These are phyloP conservation scores for Notolepis coatsorum DNA, from an alignment of 2,797 vertebrate species.

Conservation along the genomic window DNA sequence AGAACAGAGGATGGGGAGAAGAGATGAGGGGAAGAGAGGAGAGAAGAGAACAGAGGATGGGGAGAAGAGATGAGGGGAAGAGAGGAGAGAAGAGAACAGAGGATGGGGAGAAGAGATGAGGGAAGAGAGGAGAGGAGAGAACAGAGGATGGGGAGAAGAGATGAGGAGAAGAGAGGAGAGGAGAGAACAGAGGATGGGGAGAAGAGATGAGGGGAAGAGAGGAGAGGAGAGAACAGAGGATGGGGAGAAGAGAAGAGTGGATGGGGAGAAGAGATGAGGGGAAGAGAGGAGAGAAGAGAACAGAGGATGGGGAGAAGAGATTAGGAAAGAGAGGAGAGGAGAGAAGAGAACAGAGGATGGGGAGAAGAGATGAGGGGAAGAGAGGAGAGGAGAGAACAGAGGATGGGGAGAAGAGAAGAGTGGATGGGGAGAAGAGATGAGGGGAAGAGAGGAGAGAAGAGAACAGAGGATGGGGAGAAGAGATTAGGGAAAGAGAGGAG, in stretches of 20 bases:
- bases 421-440: background rate
- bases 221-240: too few relatives aligned
- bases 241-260: too few relatives aligned
- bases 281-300: background rate
- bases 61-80: too few relatives aligned
- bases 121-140: background rate
- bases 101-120: too few relatives aligned
- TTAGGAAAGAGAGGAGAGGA: background rate
- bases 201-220: background rate
- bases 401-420: too few relatives aligned
- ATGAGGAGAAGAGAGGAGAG: background rate
- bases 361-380: background rate
- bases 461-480: too few relatives aligned
- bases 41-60: background rate
- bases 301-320: too few relatives aligned
- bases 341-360: too few relatives aligned
- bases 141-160: too few relatives aligned
- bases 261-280: background rate
- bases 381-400: background rate
- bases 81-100: background rate
- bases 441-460: background rate
- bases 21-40: background rate
- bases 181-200: too few relatives aligned
- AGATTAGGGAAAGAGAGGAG: too few relatives aligned
- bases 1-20: background rate